Evolutionary conservation across 2,113 vertebrate species (phyloP).

Genomic region (Dicrurus megarhynchus): DNA sequence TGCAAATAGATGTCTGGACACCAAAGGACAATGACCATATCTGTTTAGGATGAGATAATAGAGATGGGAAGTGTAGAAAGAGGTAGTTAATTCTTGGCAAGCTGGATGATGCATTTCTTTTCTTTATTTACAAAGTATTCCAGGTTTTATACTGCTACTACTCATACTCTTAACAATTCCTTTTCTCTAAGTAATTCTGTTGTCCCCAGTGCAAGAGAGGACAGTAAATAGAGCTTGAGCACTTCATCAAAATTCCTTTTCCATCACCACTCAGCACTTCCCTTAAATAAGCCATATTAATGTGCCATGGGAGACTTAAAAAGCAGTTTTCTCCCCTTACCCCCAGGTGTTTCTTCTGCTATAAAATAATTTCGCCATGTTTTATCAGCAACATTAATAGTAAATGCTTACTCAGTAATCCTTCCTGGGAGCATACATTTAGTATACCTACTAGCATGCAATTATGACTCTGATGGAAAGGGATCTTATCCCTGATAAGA

Average conservation of each 20-base stretch:
- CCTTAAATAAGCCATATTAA: conserved; percentile 51
- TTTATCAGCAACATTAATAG: conserved; percentile 51
- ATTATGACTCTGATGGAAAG: neutral
- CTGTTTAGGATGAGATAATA: neutral
- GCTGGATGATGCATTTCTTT: neutral
- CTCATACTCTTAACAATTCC: neutral
- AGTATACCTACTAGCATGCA: neutral
- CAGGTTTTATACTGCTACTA: neutral
- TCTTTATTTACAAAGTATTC: neutral
- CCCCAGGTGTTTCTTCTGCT: conserved; percentile 25
- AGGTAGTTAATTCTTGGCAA: neutral
- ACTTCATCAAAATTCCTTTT: neutral
- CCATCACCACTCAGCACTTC: neutral
- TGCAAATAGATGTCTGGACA: neutral
- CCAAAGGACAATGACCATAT: neutral
- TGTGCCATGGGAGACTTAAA: neutral
- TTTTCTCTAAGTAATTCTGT: neutral
- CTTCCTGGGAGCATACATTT: neutral
- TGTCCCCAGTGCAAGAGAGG: neutral
- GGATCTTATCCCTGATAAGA: neutral
- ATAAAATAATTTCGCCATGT: conserved; percentile 39
- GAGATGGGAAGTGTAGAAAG: neutral
- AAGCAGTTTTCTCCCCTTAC: neutral
- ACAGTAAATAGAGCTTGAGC: neutral
- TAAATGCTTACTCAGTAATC: conserved; percentile 14